phyloP scores from a whole-genome alignment of 2,797 vertebrate genomes.

The Phoxinus dragarum region DNA sequence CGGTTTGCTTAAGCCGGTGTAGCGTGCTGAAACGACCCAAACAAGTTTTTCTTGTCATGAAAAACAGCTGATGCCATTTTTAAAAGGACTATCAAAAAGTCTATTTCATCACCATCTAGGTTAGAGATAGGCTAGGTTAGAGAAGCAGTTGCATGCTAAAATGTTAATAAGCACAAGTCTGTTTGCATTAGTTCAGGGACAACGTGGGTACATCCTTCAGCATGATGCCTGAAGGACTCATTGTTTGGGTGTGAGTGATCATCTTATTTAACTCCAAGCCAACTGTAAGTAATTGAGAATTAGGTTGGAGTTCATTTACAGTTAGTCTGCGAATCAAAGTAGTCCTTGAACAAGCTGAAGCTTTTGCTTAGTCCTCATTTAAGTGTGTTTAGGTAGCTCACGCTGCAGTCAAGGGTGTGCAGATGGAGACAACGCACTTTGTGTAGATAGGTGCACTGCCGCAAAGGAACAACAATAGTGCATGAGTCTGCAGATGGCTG shows the following conservation, averaged over 20 bases:
- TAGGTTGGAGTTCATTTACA: slow-evolving; percentile 32
- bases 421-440: slow-evolving; percentile 21
- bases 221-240: slow-evolving; percentile 15
- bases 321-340: slow-evolving; percentile 30
- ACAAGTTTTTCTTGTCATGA: slow-evolving; percentile 15
- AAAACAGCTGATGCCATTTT: slow-evolving; percentile 20
- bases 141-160: slow-evolving; percentile 17
- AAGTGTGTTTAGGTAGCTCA: slow-evolving; percentile 33
- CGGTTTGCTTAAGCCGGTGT: not conserved
- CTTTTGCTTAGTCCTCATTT: slow-evolving; percentile 34
- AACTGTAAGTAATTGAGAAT: slow-evolving; percentile 29
- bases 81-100: slow-evolving; percentile 22
- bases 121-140: slow-evolving; percentile 12
- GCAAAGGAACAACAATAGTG: slow-evolving; percentile 45
- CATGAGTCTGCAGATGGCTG: slow-evolving; percentile 47
- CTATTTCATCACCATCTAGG: not conserved
- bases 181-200: slow-evolving; percentile 26
- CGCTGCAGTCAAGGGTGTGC: slow-evolving; percentile 30
- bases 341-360: slow-evolving; percentile 16
- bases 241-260: slow-evolving; percentile 43
- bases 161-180: slow-evolving; percentile 18
- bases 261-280: slow-evolving; percentile 51
- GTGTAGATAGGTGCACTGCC: slow-evolving; percentile 7
- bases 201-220: not conserved
- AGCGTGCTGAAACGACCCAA: not conserved